Conservation (phyloP, 2,797 vertebrate species). For the Clamator glandarius region DNA sequence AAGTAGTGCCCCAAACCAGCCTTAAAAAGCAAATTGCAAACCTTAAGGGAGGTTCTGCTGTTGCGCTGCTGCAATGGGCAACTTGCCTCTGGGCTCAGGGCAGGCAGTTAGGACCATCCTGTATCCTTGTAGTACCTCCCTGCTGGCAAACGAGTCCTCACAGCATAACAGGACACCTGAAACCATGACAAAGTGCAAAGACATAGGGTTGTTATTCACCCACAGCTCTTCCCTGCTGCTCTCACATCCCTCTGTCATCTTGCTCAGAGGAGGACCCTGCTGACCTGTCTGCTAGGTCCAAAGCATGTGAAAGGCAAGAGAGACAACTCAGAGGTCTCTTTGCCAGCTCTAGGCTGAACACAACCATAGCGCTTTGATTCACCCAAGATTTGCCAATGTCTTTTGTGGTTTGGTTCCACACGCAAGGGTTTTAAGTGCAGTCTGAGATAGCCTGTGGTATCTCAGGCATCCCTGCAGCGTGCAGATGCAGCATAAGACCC, state of each 20-base stretch:
- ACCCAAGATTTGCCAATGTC: neutral
- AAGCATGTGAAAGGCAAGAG: rapidly evolving
- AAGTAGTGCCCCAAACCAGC: neutral
- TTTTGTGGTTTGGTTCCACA: neutral
- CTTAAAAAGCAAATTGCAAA: neutral
- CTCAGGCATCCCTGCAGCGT: neutral
- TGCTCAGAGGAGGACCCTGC: neutral
- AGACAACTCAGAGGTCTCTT: neutral
- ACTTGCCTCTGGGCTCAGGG: neutral
- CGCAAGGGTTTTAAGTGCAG: too few species aligned
- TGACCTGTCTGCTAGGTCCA: neutral
- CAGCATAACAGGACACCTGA: neutral
- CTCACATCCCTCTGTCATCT: neutral
- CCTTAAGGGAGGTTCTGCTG: neutral
- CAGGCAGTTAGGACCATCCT: neutral
- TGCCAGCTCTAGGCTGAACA: neutral
- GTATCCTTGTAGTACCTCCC: neutral
- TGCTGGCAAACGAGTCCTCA: neutral
- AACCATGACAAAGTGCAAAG: neutral
- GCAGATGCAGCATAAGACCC: neutral
- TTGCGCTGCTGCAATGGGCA: neutral
- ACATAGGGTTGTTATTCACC: neutral
- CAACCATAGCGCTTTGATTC: rapidly evolving
- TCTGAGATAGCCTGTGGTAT: neutral
- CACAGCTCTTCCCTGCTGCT: neutral